Conservation (phyloP, 2,888 invertebrate species). For the Amblyteles armatorius region DNA sequence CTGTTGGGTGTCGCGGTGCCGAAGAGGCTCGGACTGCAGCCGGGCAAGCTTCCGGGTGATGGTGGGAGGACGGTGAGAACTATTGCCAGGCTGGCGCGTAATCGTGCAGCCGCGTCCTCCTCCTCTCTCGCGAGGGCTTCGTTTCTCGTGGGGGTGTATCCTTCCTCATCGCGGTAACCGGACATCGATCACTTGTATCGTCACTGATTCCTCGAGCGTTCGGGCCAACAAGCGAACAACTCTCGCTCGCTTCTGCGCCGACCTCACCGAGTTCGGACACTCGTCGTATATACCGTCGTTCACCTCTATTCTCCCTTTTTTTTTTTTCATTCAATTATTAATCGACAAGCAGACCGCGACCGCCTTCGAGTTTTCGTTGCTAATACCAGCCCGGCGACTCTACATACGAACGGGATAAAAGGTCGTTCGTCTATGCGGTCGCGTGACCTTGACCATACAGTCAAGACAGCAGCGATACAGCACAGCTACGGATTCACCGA, state of each 20-base stretch:
- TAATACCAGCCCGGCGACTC: background rate
- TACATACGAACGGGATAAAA: background rate
- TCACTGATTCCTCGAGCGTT: background rate
- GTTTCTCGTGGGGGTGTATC: constrained; percentile 44
- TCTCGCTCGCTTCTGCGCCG: background rate
- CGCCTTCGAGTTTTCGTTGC: constrained; percentile 3
- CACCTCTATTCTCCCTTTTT: background rate
- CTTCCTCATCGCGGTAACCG: constrained; percentile 66
- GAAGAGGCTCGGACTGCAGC: constrained; percentile 69
- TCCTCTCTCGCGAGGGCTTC: constrained; percentile 64
- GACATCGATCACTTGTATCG: constrained; percentile 67
- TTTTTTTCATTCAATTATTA: constrained; percentile 19
- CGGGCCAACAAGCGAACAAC: background rate
- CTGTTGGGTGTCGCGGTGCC: constrained; percentile 58
- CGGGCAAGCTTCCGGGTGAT: constrained; percentile 67
- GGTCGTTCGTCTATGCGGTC: constrained; percentile 22
- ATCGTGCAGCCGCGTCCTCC: constrained; percentile 65
- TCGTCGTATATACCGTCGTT: constrained; percentile 1
- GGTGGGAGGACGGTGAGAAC: constrained; percentile 66
- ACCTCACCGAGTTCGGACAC: background rate
- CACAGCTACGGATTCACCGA: background rate
- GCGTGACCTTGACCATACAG: background rate
- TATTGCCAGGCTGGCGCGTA: constrained; percentile 60
- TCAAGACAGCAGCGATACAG: background rate
- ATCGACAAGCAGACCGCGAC: background rate